A percentile compares a stretch with the other conserved stretches of the same genome.
Conservation (phyloP, 2,888 invertebrate genomes). For the Steinernema carpocapsae region DNA sequence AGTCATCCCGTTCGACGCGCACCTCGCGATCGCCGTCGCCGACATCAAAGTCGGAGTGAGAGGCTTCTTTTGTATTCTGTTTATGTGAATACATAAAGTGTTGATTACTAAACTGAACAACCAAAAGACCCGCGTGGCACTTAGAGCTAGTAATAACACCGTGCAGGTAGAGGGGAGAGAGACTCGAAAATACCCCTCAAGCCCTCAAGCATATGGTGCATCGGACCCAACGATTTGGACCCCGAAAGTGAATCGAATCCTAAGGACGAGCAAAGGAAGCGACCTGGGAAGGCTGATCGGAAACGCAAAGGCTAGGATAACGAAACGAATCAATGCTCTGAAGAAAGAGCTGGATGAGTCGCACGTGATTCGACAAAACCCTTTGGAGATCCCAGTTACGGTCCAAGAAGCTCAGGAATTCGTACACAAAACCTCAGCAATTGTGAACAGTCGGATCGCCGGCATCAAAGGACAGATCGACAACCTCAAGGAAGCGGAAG, state of each 20-base stretch:
- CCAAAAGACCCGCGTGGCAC: too few species aligned
- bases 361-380: not conserved
- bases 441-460: not conserved
- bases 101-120: not conserved
- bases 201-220: not conserved
- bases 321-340: not conserved
- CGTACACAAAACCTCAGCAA: not conserved
- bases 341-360: not conserved
- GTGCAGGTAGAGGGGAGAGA: too few species aligned
- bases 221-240: too few species aligned
- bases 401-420: not conserved
- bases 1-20: too few species aligned
- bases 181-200: too few species aligned
- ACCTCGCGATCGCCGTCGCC: not conserved
- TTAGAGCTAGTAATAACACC: too few species aligned
- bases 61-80: not conserved
- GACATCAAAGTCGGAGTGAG: not conserved
- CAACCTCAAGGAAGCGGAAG: not conserved
- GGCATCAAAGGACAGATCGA: not conserved
- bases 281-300: not conserved
- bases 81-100: not conserved
- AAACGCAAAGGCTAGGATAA: not conserved
- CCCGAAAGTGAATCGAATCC: too few species aligned
- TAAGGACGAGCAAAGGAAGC: too few species aligned
- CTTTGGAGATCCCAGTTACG: not conserved